Base-by-base conservation (phyloP, 2,113 vertebrate genomes). In the Heterochromis multidens region DNA sequence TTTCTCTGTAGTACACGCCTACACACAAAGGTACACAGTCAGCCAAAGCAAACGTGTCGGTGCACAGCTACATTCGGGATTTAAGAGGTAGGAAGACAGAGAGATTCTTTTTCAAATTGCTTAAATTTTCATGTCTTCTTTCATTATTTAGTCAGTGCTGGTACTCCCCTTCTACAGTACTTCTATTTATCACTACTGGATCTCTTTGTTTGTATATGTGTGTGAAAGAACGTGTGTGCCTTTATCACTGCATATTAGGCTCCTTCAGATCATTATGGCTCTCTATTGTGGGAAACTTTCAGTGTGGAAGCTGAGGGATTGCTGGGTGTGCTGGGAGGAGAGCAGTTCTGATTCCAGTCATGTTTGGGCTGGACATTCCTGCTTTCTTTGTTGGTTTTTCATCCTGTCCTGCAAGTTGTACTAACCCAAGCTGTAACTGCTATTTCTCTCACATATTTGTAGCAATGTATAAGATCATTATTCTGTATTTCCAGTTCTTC, bases 271-370 rank as follows among this genome's bases (percentile, higher is more conserved):
- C 70, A 91, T 89, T 89, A 95, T 95, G 92, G 93, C 92, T 85
- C 76, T 93, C 83, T 95, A 87, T 93, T 93, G 84, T 88, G 60
- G 86, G 91, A 91, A 84, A 86, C 91, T 87, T 88, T 91, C 83
- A 87, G 79, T 23, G 56, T 80, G 77, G 89, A 80, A 86, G 49
- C 67, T 85, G 86, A 82, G 79, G 13, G 62, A 65, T 65, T 65
- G 62, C 62, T 25, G 1, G 74, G 77, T 81, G 63, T 77, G 37
- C 86, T 61, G 62, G 37, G 49, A 87, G 82, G 43, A 77, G 25
- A 59, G 76, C 40, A 27, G 33, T 61, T 85, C 72, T 70, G 27
- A 79, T 74, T 74, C 33, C 52, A 52, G 70, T 79, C 63, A 67
- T 87, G 59, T 80, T 72, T 77, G 57, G 70, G 49, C 23, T 74